Base-by-base conservation (phyloP, 1,140 invertebrate species). In the Drosophila guanche region DNA sequence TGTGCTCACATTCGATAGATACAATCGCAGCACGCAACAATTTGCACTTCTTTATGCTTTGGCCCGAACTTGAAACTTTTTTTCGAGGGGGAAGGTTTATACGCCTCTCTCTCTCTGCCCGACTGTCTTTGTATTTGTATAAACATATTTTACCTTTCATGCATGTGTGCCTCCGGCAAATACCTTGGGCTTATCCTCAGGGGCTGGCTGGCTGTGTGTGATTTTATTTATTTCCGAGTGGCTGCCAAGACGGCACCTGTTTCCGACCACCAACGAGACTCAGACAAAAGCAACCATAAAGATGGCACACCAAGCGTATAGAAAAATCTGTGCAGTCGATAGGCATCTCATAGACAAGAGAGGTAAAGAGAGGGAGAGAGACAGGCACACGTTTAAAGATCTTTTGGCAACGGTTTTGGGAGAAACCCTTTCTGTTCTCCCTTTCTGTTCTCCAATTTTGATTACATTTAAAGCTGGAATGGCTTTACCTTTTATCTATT, bases 121-220 rank as follows among this genome's bases (percentile, higher is more conserved):
- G 43, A 25, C 63, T 65, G 69, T 69, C 73, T 63, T 84, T 86
- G 16, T 86, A 81, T 81, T 86, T 86, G 78, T 86, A 86, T 76
- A 86, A 88, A 83, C 83, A 88, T 88, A 88, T 88, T 88, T 88
- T 88, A 88, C 81, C 56, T 85, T 86, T 86, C 81, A 86, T 85
- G 81, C 81, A 81, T 86, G 77, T 73, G 61, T 20, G 16, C 16
- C 16, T 20, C 16, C 16, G 16, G 16, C 16, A 20, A 20, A 1
- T 20, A n/a, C 16, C 16, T 20, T 20, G 16, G 60, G 58, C 22
- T 70, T 62, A 55, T 33, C 60, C 53, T 20, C 16, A 20, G 16
- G 16, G 41, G 33, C 16, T 20, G 16, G 16, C 16, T 0, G 20
- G 65, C 65, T 67, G 55, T 76, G 72, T 76, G 65, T 63, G 72